A percentile compares a stretch with the other conserved stretches of the same genome.
Conservation (phyloP, 2,797 vertebrate species). For the Luscinia luscinia region DNA sequence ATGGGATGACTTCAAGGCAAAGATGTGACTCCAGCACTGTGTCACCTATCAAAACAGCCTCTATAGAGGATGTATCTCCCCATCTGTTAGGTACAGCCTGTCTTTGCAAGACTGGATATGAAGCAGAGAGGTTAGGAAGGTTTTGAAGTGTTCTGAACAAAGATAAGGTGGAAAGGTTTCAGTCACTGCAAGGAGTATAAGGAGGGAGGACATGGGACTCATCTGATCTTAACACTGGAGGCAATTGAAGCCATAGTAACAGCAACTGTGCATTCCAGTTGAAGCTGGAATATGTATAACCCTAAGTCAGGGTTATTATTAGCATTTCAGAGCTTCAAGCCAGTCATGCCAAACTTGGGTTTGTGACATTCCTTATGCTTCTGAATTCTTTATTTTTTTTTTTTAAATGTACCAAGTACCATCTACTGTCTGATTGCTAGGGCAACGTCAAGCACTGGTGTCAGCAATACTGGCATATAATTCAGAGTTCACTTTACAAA, state of each 20-base stretch:
- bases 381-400: not conserved
- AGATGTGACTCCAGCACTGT: not conserved
- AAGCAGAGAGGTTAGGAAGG: not conserved
- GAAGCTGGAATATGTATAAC: not conserved
- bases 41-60: not conserved
- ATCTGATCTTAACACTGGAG: not conserved
- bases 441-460: not conserved
- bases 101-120: not conserved
- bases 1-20: not conserved
- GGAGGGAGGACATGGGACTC: not conserved
- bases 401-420: not conserved
- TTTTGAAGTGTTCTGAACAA: not conserved
- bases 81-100: not conserved
- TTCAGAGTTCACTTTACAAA: not conserved
- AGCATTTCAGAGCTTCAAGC: slow-evolving; percentile 14
- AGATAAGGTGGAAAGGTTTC: not conserved
- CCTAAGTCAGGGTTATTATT: not conserved
- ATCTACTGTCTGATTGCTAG: slow-evolving; percentile 29
- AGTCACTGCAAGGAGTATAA: not conserved
- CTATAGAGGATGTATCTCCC: not conserved
- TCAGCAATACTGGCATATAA: not conserved
- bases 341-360: not conserved
- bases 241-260: not conserved
- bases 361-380: slow-evolving; percentile 27
- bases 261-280: not conserved